Evolutionary conservation across 2,797 vertebrate genomes (phyloP).

Genomic region (Myotis vivesi): DNA sequence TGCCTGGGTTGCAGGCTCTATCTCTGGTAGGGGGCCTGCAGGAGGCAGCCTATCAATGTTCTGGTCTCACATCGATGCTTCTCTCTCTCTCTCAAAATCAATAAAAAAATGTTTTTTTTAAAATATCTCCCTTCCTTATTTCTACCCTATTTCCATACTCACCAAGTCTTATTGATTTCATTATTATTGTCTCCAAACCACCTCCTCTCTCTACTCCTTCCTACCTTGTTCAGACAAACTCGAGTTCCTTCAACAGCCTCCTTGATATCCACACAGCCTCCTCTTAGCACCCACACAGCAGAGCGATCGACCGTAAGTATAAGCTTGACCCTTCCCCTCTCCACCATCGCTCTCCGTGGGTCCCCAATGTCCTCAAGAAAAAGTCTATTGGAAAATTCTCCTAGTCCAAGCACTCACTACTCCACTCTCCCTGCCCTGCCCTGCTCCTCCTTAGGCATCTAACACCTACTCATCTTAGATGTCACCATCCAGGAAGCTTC

Average conservation of each 20-base stretch:
- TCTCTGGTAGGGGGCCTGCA: neutral
- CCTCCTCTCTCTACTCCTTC: neutral
- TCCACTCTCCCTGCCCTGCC: neutral
- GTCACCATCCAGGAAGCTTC: neutral
- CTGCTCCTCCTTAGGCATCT: neutral
- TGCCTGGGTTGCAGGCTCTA: neutral
- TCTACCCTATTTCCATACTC: neutral
- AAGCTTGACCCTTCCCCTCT: neutral
- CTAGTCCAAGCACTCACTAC: neutral
- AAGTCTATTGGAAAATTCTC: neutral
- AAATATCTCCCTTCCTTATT: neutral
- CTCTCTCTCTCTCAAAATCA: neutral
- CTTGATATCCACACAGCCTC: too few relatives aligned
- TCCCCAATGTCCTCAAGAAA: neutral
- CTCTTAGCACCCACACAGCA: neutral
- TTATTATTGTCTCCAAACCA: neutral
- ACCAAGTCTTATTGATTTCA: neutral
- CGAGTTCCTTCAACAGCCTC: neutral
- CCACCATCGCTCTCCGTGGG: neutral
- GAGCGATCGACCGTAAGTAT: neutral
- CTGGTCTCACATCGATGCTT: neutral
- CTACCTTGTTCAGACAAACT: neutral
- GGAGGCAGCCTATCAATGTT: neutral
- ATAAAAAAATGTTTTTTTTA: neutral
- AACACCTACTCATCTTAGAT: neutral